Evolutionary conservation across 2,113 vertebrate genomes (phyloP).

Genomic region (Laticauda laticaudata): DNA sequence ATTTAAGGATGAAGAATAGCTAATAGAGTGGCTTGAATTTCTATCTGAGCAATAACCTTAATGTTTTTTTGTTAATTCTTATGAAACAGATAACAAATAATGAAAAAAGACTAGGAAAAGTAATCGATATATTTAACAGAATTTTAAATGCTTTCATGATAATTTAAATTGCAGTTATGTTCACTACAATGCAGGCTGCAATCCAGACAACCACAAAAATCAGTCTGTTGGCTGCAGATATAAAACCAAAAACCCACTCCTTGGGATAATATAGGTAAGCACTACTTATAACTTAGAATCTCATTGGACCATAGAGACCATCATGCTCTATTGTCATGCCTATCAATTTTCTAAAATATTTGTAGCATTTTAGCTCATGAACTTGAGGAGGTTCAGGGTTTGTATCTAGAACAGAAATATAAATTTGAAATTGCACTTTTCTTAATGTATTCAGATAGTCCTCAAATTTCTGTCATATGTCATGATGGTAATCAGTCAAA

Average conservation of each 20-base stretch:
- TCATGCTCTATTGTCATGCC: not conserved
- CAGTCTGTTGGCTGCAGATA: not conserved
- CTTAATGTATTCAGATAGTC: not conserved
- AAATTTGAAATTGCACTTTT: not conserved
- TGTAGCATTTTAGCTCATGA: slow-evolving; percentile 13
- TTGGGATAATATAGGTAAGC: not conserved
- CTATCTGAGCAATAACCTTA: not conserved
- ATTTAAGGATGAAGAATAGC: fast-evolving
- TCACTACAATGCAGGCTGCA: not conserved
- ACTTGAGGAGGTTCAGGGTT: not conserved
- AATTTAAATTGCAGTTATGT: not conserved
- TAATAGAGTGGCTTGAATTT: not conserved
- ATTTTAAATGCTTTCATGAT: not conserved
- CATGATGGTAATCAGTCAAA: too few relatives aligned
- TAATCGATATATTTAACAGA: not conserved
- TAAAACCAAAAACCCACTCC: not conserved
- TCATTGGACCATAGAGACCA: not conserved
- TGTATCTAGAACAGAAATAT: not conserved
- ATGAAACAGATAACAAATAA: not conserved
- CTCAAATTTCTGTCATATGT: too few relatives aligned
- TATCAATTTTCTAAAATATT: not conserved
- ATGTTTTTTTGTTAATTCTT: not conserved
- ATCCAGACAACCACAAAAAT: not conserved
- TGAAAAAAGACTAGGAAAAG: not conserved
- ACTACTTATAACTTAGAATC: not conserved